Percentiles rank a stretch among this genome's conserved stretches.
Conservation (phyloP, 2,797 vertebrate species). For the Gymnothorax reevesii region DNA sequence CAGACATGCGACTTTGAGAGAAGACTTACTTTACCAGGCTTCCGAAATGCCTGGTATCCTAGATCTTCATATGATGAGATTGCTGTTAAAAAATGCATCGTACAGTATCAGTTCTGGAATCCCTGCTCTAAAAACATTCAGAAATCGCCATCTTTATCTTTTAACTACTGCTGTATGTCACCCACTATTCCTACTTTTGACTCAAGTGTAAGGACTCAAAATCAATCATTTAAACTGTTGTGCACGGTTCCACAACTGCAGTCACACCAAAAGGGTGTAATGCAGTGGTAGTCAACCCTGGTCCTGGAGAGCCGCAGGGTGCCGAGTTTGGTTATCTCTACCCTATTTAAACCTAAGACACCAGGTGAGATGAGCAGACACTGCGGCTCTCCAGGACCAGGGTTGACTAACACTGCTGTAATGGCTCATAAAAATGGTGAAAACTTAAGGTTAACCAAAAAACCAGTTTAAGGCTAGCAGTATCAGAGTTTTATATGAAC, state of each 20-base stretch:
- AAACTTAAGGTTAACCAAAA: background rate
- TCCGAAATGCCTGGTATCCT: constrained; percentile 82
- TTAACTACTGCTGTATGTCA: background rate
- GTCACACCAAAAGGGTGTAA: background rate
- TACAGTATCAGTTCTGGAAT: background rate
- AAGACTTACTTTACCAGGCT: constrained; percentile 81
- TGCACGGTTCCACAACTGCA: too few species aligned
- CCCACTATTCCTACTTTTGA: background rate
- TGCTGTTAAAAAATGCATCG: constrained; percentile 66
- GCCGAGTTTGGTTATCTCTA: too few species aligned
- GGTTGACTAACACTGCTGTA: too few species aligned
- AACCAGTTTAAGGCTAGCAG: background rate
- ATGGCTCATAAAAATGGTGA: background rate
- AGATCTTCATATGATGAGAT: constrained; percentile 90
- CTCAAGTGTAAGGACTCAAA: too few species aligned
- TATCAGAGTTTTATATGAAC: background rate
- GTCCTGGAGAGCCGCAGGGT: too few species aligned
- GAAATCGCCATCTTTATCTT: background rate
- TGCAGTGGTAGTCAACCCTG: too few species aligned
- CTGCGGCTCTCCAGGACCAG: too few species aligned
- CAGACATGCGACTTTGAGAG: constrained; percentile 22
- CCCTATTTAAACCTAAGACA: too few species aligned
- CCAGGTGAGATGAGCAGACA: too few species aligned
- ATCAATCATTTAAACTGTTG: too few species aligned
- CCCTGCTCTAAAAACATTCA: background rate